phyloP scores from a whole-genome alignment of 2,797 vertebrate genomes.

The Sternarchorhynchus goeldii region DNA sequence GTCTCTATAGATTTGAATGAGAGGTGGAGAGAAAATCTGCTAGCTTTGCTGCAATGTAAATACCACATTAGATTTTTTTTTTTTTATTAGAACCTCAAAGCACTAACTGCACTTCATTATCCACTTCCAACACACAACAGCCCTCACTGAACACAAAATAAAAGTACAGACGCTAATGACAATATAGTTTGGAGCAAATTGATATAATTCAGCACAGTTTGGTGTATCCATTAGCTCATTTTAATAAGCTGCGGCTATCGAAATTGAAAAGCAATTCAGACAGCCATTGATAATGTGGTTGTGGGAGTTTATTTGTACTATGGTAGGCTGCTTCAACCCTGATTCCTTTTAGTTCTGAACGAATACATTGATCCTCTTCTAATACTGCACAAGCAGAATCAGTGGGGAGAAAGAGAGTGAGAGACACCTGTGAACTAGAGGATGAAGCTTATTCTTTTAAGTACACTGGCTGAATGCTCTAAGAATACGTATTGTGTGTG shows the following conservation, averaged over 20 bases:
- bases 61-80: no score
- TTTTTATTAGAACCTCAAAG: no score
- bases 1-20: no score
- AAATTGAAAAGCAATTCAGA: background rate
- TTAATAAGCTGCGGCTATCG: background rate
- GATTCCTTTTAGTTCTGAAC: constrained; percentile 33
- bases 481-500: constrained; percentile 35
- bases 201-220: background rate
- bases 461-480: constrained; percentile 42
- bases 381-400: constrained; percentile 19
- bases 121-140: no score
- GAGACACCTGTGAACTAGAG: constrained; percentile 42
- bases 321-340: constrained; percentile 5
- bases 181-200: no score
- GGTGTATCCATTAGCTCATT: background rate
- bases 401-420: constrained; percentile 21
- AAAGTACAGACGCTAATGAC: no score
- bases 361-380: constrained; percentile 32
- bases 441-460: constrained; percentile 50
- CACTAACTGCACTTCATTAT: no score
- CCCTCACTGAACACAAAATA: no score
- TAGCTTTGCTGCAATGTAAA: no score
- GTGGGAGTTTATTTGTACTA: constrained; percentile 9
- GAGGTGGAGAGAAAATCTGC: no score
- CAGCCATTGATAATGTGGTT: background rate